Evolutionary conservation across 2,797 vertebrate genomes (phyloP), one percentile per base, ranked within the genome.

Genomic region (Gila robusta): DNA sequence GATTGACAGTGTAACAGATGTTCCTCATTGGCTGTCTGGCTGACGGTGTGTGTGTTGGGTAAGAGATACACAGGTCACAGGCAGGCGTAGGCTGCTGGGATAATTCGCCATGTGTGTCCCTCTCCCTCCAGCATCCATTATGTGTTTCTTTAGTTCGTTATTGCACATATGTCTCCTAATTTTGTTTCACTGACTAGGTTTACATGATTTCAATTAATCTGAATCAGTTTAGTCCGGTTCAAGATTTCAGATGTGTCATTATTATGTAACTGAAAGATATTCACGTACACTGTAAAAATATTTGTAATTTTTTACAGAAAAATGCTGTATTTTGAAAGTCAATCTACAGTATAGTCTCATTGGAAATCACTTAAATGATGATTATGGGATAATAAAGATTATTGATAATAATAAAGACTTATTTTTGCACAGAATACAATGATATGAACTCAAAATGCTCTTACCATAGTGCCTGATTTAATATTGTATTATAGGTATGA

Each of bases 1-100:
- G 82, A 87, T 81, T 85, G 88, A 79, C 82, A 87, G 70, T 16
- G 21, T 54, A 87, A 84, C 87, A 91, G 85, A 88, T 88, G 87
- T 86, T 86, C 66, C 47, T 76, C 81, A 82, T 81, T 72, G 81
- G 72, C 84, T 84, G 59, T 82, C 47, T 66, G 82, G 59, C 84
- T 74, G 86, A 35, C 6, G 39, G 62, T 44, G 47, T 49, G 47
- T 39, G 77, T 44, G 41, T 49, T 70, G 67, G 62, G 47, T 35
- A 70, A 84, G 72, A 59, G 80, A 62, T 44, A 83, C 26, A 64
- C 72, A 59, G 74, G 74, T 79, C 81, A 83, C 19, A 52, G 74
- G 39, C 62, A 54, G 17, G 44, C 44, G 28, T 12, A 56, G 62
- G 52, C 44, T 37, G 23, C 56, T 52, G 84, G 84, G 54, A 74